Base-by-base conservation (phyloP, 2,797 vertebrate genomes). In the Mormyrops attenuatus region DNA sequence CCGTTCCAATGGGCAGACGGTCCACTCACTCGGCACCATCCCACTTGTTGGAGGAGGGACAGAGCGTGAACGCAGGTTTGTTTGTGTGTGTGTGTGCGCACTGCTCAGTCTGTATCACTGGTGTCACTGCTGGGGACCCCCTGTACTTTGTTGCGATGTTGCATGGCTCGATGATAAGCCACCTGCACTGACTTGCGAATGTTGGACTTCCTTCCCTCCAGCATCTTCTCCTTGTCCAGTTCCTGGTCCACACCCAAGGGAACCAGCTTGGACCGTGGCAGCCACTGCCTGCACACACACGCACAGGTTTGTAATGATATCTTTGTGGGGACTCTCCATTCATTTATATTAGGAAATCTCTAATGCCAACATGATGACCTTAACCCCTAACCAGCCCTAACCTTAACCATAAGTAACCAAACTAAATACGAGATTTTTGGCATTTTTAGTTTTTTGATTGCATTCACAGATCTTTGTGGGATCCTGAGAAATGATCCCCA, bases 121-220 rank as follows among this genome's bases (percentile, higher is more conserved):
- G 97, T 99, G 93, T 99, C 98, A 2, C 99, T 99, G 97, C 97
- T 99, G 92, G 98, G 98, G 92, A 99, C 98, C 57, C 98, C 98
- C 92, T 99, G 99, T 93, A 99, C 99, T 93, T 99, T 99, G 96
- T 98, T 99, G 91, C 98, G 99, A 94, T 99, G 99, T 94, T 99
- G 98, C 98, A 99, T 97, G 93, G 99, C 99, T 0, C 99, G 97
- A 93, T 99, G 98, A 91, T 99, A 99, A 22, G 99, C 99, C 13
- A 99, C 98, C 95, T 99, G 98, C 91, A 99, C 99, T 0, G 99
- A 99, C 93, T 99, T 99, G 88, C 99, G 97, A 94, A 99, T 99
- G 95, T 99, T 99, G 82, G 98, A 99, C 91, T 99, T 99, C 88
- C 99, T 95, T 88, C 99, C 99, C 91, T 99, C 99, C 93, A 99